A percentile compares a stretch with the other conserved stretches of the same genome.
phyloP scores from a whole-genome alignment of 2,888 invertebrate species.

The Cabera pusaria region DNA sequence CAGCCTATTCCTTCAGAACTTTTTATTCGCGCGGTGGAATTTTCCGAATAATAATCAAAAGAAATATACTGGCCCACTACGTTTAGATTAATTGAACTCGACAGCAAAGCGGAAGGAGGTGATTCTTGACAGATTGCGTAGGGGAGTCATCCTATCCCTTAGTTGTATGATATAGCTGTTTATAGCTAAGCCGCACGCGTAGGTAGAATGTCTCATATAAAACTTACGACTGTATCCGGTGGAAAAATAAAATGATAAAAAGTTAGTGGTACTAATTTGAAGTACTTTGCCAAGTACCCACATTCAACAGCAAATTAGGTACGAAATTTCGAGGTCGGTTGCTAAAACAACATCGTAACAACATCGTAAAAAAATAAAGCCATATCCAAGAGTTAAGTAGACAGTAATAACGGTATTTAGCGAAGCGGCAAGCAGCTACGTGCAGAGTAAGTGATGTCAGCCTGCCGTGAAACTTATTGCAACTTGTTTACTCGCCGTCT shows the following conservation, averaged over 20 bases:
- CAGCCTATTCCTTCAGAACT: conserved; percentile 5
- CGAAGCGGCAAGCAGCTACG: conserved; percentile 37
- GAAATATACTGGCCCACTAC: conserved; percentile 24
- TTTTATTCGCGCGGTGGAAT: conserved; percentile 7
- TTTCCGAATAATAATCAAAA: conserved; percentile 21
- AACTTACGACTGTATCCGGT: not conserved
- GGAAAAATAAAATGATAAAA: not conserved
- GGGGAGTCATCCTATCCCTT: conserved; percentile 30
- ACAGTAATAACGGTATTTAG: conserved; percentile 61
- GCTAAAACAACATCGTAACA: conserved; percentile 4
- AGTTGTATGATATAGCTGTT: conserved; percentile 23
- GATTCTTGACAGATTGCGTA: conserved; percentile 34
- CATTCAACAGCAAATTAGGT: not conserved
- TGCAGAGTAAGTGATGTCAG: conserved; percentile 51
- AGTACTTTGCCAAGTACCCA: not conserved
- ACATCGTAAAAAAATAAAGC: conserved; percentile 21
- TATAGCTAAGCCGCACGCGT: conserved; percentile 2
- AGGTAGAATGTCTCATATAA: conserved; percentile 4
- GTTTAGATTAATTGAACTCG: conserved; percentile 34
- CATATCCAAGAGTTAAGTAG: conserved; percentile 41
- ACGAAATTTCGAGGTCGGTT: not conserved
- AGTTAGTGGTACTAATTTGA: not conserved
- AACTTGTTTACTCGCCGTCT: conserved; percentile 74
- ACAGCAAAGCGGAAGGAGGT: conserved; percentile 31
- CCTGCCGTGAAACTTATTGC: conserved; percentile 67